Percentiles rank a stretch among this genome's conserved stretches.
Conservation (phyloP, 2,113 vertebrate species). For the Catagonus wagneri region DNA sequence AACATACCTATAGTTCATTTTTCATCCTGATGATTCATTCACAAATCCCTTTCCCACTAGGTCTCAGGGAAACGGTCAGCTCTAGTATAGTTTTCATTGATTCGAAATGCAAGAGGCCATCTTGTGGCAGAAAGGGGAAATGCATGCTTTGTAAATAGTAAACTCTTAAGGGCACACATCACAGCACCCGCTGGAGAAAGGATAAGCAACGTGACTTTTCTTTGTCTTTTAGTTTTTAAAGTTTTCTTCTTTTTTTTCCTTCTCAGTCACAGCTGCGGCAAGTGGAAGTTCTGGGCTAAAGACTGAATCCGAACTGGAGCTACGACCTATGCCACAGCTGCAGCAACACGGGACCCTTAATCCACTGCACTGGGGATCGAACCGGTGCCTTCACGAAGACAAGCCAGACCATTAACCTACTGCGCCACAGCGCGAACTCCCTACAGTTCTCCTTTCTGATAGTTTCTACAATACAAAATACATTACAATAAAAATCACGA, state of each 20-base stretch:
- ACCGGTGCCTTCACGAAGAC: too few species aligned
- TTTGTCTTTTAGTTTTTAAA: background rate
- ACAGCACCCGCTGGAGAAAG: background rate
- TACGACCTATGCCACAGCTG: too few species aligned
- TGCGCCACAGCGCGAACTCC: too few species aligned
- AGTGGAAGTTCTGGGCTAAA: too few species aligned
- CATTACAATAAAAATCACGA: background rate
- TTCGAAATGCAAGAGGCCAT: slow-evolving; percentile 25
- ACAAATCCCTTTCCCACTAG: background rate
- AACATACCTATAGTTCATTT: slow-evolving; percentile 21
- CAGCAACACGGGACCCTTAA: too few species aligned
- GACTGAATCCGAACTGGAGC: too few species aligned
- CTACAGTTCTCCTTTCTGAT: background rate
- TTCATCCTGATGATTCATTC: slow-evolving; percentile 21
- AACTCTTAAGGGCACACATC: background rate
- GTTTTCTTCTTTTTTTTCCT: too few species aligned
- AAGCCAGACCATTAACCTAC: too few species aligned
- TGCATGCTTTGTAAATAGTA: background rate
- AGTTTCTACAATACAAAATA: background rate
- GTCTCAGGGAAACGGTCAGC: slow-evolving; percentile 9
- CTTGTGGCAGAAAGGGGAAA: slow-evolving; percentile 57
- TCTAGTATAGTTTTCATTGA: background rate
- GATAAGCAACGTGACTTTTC: background rate
- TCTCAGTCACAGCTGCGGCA: too few species aligned
- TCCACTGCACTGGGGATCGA: too few species aligned